Evolutionary conservation across 1,140 invertebrate species (phyloP).

Genomic region (Pentalonia nigronervosa): DNA sequence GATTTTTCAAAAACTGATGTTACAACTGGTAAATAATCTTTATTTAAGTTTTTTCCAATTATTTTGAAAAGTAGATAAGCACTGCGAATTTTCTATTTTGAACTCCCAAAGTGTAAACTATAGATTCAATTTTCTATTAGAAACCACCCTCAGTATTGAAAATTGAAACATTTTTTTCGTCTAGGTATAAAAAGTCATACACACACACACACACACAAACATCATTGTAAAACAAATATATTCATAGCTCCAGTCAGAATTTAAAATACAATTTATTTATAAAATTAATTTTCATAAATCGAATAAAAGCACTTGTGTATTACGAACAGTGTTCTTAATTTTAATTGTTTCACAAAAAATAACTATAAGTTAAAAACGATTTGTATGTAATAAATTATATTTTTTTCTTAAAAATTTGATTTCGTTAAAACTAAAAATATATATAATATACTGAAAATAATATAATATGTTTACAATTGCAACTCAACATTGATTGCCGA

Average conservation of each 20-base stretch:
- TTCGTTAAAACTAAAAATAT: background rate
- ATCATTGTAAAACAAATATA: no score
- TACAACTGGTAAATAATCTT: background rate
- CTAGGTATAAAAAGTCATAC: no score
- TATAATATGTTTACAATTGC: background rate
- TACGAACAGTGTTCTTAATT: background rate
- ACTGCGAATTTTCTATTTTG: no score
- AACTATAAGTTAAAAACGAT: background rate
- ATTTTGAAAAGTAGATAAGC: no score
- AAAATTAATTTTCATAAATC: background rate
- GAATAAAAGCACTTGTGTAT: background rate
- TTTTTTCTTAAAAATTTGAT: background rate
- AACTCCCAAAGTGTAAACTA: no score
- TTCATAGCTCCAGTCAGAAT: background rate
- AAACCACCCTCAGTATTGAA: no score
- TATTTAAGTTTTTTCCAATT: background rate
- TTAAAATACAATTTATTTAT: background rate
- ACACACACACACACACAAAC: no score
- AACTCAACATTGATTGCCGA: background rate
- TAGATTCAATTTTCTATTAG: no score
- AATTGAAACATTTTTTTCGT: no score
- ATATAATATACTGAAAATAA: background rate
- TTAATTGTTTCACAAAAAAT: background rate
- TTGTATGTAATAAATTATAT: background rate
- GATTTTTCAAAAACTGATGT: background rate